phyloP scores from a whole-genome alignment of 53 echinoderm and acorn worm species.

The Pentamera pediparva region DNA sequence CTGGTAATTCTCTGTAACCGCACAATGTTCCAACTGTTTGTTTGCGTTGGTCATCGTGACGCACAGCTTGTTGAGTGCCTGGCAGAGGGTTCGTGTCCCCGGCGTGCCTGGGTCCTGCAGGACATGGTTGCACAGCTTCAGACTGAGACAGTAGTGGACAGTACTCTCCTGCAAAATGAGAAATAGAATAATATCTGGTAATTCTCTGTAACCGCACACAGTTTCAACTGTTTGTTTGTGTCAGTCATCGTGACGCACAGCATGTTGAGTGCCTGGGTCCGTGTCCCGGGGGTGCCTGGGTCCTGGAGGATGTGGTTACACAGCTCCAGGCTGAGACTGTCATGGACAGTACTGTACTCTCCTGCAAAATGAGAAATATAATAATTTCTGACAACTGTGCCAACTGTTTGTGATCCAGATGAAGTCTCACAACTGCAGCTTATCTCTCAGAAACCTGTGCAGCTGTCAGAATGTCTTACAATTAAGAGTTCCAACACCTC shows the following conservation, averaged over 20 bases:
- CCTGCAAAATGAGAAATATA: conserved; percentile 20
- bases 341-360: conserved; percentile 81
- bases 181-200: too few species aligned
- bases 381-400: too few species aligned
- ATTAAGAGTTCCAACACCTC: too few species aligned
- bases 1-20: conserved; percentile 29
- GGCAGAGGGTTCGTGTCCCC: conserved; percentile 54
- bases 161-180: conserved; percentile 40
- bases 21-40: too few species aligned
- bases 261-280: conserved; percentile 65
- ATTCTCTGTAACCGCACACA: conserved; percentile 22
- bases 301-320: conserved; percentile 70
- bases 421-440: too few species aligned
- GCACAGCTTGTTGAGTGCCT: conserved; percentile 69
- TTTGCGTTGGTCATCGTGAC: conserved; percentile 49
- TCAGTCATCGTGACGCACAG: conserved; percentile 55
- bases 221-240: too few species aligned
- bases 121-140: conserved; percentile 80
- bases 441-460: too few species aligned
- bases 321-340: conserved; percentile 70
- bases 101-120: conserved; percentile 52
- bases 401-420: too few species aligned
- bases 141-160: conserved; percentile 77
- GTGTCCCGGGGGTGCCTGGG: conserved; percentile 52
- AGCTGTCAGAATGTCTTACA: too few species aligned